phyloP scores from a whole-genome alignment of 2,888 invertebrate species.

The Xanthia icteritia region DNA sequence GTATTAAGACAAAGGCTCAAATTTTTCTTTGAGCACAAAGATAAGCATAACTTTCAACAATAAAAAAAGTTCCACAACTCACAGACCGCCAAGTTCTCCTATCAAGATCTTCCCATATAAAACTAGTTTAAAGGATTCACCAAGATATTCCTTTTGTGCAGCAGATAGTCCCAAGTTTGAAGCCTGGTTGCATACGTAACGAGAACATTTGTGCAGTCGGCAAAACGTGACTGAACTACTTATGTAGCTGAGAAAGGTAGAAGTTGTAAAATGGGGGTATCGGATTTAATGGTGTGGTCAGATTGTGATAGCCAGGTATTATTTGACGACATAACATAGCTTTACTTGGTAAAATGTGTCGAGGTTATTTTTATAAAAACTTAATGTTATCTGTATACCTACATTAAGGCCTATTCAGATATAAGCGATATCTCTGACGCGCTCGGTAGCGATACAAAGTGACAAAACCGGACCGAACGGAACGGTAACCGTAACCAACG shows the following conservation, averaged over 20 bases:
- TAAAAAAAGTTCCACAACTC: conserved; percentile 22
- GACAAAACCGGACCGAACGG: too few relatives aligned
- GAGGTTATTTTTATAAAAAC: too few relatives aligned
- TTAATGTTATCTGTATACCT: too few relatives aligned
- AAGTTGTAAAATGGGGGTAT: conserved; percentile 11
- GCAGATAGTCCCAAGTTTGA: conserved; percentile 38
- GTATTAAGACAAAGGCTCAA: background rate
- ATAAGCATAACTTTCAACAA: conserved; percentile 21
- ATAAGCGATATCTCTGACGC: too few relatives aligned
- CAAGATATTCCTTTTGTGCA: conserved; percentile 43
- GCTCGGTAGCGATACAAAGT: too few relatives aligned
- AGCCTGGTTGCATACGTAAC: conserved; percentile 55
- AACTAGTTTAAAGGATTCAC: conserved; percentile 31
- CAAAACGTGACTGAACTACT: conserved; percentile 41
- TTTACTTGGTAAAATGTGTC: background rate
- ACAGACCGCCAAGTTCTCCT: conserved; percentile 1
- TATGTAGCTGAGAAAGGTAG: conserved; percentile 7
- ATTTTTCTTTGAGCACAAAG: background rate
- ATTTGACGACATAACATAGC: background rate
- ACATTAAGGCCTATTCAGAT: too few relatives aligned
- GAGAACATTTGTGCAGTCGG: conserved; percentile 52
- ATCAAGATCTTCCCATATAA: conserved; percentile 29
- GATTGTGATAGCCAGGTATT: background rate
- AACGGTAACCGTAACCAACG: too few relatives aligned
- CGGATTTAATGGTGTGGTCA: conserved; percentile 21